A percentile compares a stretch with the other conserved stretches of the same genome.
phyloP scores from a whole-genome alignment of 2,113 vertebrate species.

The Narcine bancroftii region DNA sequence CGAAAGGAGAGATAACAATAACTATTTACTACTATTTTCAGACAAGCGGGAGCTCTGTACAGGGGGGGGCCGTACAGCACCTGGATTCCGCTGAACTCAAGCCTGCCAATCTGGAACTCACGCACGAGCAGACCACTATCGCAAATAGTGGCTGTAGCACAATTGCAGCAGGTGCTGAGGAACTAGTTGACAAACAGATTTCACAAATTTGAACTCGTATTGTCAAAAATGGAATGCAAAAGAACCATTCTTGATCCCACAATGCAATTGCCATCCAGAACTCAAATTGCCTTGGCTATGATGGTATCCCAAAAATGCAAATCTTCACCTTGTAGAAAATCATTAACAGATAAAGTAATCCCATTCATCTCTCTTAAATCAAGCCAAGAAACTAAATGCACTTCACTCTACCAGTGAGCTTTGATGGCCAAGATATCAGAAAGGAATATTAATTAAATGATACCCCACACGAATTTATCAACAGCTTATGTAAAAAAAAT shows the following conservation, averaged over 20 bases:
- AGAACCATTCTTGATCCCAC: not conserved
- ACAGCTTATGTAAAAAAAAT: not conserved
- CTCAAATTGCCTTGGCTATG: not conserved
- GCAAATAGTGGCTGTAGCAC: too few species aligned
- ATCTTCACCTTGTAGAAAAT: not conserved
- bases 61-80: too few species aligned
- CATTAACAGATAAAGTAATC: not conserved
- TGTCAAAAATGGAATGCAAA: not conserved
- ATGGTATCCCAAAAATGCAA: not conserved
- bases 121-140: too few species aligned
- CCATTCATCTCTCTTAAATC: too few species aligned
- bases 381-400: not conserved
- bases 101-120: too few species aligned
- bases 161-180: too few species aligned
- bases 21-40: too few species aligned
- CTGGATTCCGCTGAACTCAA: too few species aligned
- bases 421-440: not conserved
- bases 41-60: too few species aligned
- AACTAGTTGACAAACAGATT: too few species aligned
- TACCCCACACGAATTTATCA: not conserved
- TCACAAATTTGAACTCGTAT: too few species aligned
- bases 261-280: not conserved
- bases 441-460: not conserved
- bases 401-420: not conserved
- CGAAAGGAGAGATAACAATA: too few species aligned